Evolutionary conservation across 2,113 vertebrate species (phyloP), one percentile per base, ranked within the genome.

Genomic region (Glaucidium brasilianum): DNA sequence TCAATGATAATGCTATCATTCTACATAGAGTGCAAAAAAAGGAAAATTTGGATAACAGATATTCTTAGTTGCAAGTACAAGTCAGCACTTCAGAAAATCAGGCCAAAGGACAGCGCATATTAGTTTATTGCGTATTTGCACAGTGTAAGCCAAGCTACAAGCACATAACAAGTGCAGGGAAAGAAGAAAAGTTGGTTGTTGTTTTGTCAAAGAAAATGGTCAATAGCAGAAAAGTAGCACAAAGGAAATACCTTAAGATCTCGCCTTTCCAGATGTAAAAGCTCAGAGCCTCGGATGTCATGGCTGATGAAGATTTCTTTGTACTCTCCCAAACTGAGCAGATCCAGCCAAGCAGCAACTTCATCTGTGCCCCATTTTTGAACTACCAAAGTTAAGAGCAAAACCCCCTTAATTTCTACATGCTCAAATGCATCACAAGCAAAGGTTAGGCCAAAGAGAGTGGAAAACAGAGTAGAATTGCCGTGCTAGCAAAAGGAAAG

Each of bases 341-440:
- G 99, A 98, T 99, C 99, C 99, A 99, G 98, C 99, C 99, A 99
- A 98, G 98, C 96, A 98, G 99, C 99, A 98, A 99, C 99, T 98
- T 99, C 99, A 98, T 99, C 99, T 98, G 99, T 99, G 98, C 99
- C 99, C 99, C 99, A 99, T 97, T 99, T 99, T 98, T 99, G 99
- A 98, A 99, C 99, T 99, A 99, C 98, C 98, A 99, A 99, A 99
- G 98, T 99, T 98, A 99, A 99, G 98, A 99, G 99, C 98, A 98
- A 99, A 99, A 99, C 98, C 98, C 98, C 98, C 99, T 98, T 99
- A 98, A 98, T 98, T 98, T 98, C 97, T 98, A 98, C 98, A 98
- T 98, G 98, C 98, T 97, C 97, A 98, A 96, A 97, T 96, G 98
- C 98, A 98, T 97, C 90, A 99, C 98, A 99, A 98, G 98, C 98